Evolutionary conservation across 1,140 invertebrate genomes (phyloP).

Genomic region (Aphaenogaster rudis): DNA sequence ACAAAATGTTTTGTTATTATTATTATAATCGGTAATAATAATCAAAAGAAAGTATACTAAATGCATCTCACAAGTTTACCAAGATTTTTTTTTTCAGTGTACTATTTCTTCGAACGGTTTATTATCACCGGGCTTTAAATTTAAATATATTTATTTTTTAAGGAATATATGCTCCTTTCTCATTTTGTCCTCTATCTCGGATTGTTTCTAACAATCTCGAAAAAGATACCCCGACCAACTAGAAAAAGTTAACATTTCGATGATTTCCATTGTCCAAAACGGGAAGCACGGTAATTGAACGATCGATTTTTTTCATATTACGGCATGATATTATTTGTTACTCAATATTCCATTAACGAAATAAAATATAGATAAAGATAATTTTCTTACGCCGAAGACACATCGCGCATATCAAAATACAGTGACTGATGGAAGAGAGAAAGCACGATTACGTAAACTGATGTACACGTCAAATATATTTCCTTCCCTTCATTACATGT

Average conservation of each 20-base stretch:
- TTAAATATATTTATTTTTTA: background rate
- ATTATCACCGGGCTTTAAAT: background rate
- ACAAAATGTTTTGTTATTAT: too few relatives aligned
- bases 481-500: slow-evolving; percentile 16
- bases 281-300: background rate
- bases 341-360: background rate
- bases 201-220: background rate
- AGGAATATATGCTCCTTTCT: background rate
- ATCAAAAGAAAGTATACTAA: too few relatives aligned
- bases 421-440: slow-evolving; percentile 24
- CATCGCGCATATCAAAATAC: background rate
- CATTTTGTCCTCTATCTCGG: background rate
- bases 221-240: background rate
- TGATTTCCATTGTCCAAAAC: background rate
- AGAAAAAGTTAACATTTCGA: background rate
- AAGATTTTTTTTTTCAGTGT: too few relatives aligned
- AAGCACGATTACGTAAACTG: slow-evolving; percentile 31
- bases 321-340: background rate
- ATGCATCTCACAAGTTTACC: too few relatives aligned
- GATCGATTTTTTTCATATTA: background rate
- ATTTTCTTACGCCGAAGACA: background rate
- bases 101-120: background rate
- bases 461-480: slow-evolving; percentile 32
- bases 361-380: background rate
- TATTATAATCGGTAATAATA: too few relatives aligned